These are phyloP conservation scores for Urechis unicinctus DNA, from an alignment of 2,888 invertebrate genomes.

Conservation along the genomic window DNA sequence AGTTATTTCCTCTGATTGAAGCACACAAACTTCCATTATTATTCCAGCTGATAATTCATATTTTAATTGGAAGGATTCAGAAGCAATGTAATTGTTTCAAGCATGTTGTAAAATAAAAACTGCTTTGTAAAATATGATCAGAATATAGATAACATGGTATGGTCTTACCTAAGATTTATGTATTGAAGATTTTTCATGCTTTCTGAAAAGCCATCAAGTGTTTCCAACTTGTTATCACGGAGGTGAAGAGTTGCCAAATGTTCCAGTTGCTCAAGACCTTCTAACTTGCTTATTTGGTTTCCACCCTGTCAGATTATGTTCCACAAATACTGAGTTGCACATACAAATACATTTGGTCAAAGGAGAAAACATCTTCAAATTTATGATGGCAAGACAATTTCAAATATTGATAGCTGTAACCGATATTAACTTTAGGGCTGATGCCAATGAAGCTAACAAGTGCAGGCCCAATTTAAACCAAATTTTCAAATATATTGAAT, in stretches of 20 bases:
- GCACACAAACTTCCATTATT: background rate
- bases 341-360: too few species aligned
- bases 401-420: too few species aligned
- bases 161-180: conserved; percentile 45
- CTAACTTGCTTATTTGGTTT: conserved; percentile 43
- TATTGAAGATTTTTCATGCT: conserved; percentile 41
- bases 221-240: conserved; percentile 45
- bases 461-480: too few species aligned
- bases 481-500: too few species aligned
- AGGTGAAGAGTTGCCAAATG: conserved; percentile 45
- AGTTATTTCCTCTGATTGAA: conserved; percentile 37
- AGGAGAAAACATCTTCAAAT: background rate
- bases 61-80: too few species aligned
- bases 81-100: too few species aligned
- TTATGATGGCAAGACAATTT: too few species aligned
- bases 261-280: conserved; percentile 39
- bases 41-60: too few species aligned
- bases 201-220: conserved; percentile 45
- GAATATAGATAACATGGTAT: background rate
- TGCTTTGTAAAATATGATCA: background rate
- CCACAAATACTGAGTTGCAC: too few species aligned
- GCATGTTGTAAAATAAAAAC: too few species aligned
- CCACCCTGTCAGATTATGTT: conserved; percentile 44
- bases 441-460: too few species aligned
- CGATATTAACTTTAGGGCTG: too few species aligned